Evolutionary conservation across 2,888 invertebrate species (phyloP).

Genomic region (Nephrotoma guestfalica): DNA sequence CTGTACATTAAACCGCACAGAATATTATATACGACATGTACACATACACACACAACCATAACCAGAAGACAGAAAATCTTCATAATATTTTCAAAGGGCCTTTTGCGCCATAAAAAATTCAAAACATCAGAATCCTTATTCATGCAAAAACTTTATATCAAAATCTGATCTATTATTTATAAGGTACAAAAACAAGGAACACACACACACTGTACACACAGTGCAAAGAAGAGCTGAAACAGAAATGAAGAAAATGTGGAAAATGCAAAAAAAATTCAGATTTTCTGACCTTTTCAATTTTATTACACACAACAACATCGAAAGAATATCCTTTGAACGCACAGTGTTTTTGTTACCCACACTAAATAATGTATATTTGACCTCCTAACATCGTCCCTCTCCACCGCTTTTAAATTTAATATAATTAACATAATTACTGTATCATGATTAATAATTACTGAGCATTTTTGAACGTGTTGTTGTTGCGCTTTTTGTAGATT

Average conservation of each 20-base stretch:
- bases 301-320: not conserved
- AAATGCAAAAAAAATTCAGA: not conserved
- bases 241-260: not conserved
- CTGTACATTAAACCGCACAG: not conserved
- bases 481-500: not conserved
- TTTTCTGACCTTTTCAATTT: not conserved
- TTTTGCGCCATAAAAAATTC: not conserved
- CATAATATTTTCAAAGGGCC: not conserved
- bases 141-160: not conserved
- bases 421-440: not conserved
- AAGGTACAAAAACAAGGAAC: not conserved
- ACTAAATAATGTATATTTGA: not conserved
- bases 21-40: not conserved
- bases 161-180: not conserved
- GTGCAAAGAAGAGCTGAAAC: not conserved
- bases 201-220: not conserved
- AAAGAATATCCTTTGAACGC: not conserved
- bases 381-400: not conserved
- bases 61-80: not conserved
- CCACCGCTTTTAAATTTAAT: not conserved
- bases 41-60: not conserved
- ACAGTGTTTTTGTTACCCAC: not conserved
- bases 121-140: not conserved
- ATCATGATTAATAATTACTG: not conserved
- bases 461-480: not conserved